Percentiles rank a stretch among this genome's conserved stretches.
These are phyloP conservation scores for Girardinus metallicus DNA, from an alignment of 2,797 vertebrate genomes.

Conservation along the genomic window DNA sequence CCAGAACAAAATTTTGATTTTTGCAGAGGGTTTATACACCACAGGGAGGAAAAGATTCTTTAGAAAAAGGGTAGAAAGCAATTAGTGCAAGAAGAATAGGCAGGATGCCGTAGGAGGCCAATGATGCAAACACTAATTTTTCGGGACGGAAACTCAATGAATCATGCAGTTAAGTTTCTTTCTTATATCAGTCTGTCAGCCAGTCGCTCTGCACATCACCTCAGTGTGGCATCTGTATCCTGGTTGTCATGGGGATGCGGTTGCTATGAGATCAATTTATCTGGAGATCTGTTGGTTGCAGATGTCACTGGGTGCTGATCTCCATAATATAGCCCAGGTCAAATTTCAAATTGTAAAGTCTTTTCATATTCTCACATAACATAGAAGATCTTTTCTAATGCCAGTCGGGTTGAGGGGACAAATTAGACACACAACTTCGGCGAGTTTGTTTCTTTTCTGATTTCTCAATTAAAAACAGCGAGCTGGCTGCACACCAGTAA, in stretches of 20 bases:
- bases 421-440: neutral
- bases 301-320: constrained; percentile 72
- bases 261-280: constrained; percentile 85
- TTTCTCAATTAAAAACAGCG: neutral
- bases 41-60: constrained; percentile 24
- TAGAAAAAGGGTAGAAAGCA: constrained; percentile 32
- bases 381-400: constrained; percentile 4
- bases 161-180: constrained; percentile 58
- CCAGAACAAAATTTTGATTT: neutral
- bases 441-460: neutral
- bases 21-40: constrained; percentile 5
- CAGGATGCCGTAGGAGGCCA: constrained; percentile 42
- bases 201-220: constrained; percentile 74
- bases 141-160: constrained; percentile 68
- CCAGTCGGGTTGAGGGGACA: neutral
- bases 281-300: constrained; percentile 72
- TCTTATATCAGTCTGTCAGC: constrained; percentile 62
- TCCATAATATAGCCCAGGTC: constrained; percentile 60
- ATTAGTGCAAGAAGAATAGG: constrained; percentile 35
- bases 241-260: constrained; percentile 74
- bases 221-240: constrained; percentile 79
- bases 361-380: constrained; percentile 7
- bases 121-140: constrained; percentile 54
- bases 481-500: constrained; percentile 6
- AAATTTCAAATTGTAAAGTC: constrained; percentile 54